Percentiles rank a stretch among this genome's conserved stretches.
Evolutionary conservation across 1,140 invertebrate species (phyloP).

Genomic region (Branchinecta lindahli): DNA sequence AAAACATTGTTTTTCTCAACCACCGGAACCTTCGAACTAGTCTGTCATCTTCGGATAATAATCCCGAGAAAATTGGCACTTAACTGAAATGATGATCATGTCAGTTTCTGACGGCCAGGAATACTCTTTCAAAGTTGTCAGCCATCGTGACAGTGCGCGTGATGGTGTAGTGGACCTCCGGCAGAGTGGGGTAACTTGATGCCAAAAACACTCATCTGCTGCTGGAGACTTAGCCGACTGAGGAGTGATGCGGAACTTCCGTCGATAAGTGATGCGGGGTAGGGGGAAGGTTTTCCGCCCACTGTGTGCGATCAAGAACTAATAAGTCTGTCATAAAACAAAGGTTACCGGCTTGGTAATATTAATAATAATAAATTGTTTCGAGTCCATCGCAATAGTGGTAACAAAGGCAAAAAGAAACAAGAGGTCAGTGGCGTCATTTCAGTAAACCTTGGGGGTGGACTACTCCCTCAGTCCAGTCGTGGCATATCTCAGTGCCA

Average conservation of each 20-base stretch:
- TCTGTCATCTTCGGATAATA: not conserved
- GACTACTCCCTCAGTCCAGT: too few species aligned
- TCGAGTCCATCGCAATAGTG: too few species aligned
- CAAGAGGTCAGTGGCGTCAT: too few species aligned
- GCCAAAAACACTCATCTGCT: not conserved
- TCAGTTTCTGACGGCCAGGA: not conserved
- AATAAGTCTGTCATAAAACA: too few species aligned
- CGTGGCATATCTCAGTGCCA: too few species aligned
- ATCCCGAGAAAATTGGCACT: not conserved
- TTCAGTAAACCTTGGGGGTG: too few species aligned
- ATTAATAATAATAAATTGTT: too few species aligned
- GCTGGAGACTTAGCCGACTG: not conserved
- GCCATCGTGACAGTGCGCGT: not conserved
- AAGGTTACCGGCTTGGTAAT: too few species aligned
- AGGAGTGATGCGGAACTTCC: not conserved
- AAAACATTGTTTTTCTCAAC: too few species aligned
- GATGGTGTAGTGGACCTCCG: not conserved
- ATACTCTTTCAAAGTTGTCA: too few species aligned
- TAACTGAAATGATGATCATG: not conserved
- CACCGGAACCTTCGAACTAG: not conserved
- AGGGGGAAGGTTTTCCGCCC: not conserved
- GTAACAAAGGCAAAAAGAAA: too few species aligned
- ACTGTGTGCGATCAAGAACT: too few species aligned
- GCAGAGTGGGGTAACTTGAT: not conserved
- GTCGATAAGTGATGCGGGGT: conserved; percentile 5